Conservation (phyloP, 2,888 invertebrate genomes). For the Cephus pulcher region DNA sequence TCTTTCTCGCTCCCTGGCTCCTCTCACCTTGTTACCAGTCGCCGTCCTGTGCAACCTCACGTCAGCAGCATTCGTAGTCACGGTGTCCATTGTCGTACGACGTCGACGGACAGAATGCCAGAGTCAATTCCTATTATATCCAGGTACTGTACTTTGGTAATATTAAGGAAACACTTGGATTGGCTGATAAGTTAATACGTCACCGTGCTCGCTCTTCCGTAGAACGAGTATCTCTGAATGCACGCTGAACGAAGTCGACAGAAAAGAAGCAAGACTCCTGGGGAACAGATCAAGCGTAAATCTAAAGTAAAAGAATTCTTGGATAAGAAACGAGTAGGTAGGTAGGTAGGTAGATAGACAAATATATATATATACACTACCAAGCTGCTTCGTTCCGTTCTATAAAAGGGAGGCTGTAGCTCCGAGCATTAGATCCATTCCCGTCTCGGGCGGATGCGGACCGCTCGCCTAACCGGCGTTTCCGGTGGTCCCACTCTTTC, state of each 20-base stretch:
- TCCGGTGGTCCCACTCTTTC: conserved; percentile 52
- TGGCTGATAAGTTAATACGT: too few relatives aligned
- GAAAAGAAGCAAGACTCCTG: neutral
- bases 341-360: too few relatives aligned
- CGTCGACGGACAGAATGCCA: too few relatives aligned
- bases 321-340: neutral
- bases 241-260: neutral
- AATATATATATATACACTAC: neutral
- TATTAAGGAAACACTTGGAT: too few relatives aligned
- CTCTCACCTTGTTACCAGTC: neutral
- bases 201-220: too few relatives aligned
- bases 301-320: too few relatives aligned
- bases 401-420: conserved; percentile 50
- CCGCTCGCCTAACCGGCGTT: conserved; percentile 59
- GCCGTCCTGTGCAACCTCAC: neutral
- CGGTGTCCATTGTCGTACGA: too few relatives aligned
- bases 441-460: conserved; percentile 55
- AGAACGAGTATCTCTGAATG: too few relatives aligned
- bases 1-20: conserved; percentile 20
- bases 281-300: neutral
- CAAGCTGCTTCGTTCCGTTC: conserved; percentile 25
- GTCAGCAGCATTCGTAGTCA: too few relatives aligned
- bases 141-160: too few relatives aligned
- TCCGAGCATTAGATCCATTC: conserved; percentile 52
- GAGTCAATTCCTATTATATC: too few relatives aligned